A percentile compares a stretch with the other conserved stretches of the same genome.
Conservation (phyloP, 1,140 invertebrate genomes). For the Formica selysi region DNA sequence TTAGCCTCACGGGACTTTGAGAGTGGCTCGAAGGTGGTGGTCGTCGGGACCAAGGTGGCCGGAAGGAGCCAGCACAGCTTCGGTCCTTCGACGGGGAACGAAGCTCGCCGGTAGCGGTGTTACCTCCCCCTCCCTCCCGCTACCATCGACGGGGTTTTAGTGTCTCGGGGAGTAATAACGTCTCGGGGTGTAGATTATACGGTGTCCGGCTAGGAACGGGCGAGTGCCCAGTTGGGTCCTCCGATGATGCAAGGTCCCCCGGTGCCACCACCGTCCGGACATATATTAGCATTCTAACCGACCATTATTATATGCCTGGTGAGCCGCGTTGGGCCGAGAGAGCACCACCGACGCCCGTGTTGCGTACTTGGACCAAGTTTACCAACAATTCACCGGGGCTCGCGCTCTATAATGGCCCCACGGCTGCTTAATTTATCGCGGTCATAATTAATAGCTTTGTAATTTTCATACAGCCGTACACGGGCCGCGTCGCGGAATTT, state of each 20-base stretch:
- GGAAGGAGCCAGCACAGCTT: conserved; percentile 57
- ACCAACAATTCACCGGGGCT: conserved; percentile 86
- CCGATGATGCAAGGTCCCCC: conserved; percentile 86
- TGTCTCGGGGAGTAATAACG: conserved; percentile 86
- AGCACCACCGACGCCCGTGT: conserved; percentile 81
- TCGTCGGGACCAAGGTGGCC: conserved; percentile 53
- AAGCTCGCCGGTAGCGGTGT: conserved; percentile 66
- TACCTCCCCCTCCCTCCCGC: conserved; percentile 27
- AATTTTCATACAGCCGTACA: conserved; percentile 85
- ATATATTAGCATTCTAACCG: conserved; percentile 87
- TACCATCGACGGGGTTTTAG: conserved; percentile 81
- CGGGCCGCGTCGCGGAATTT: conserved; percentile 78
- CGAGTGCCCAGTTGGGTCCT: conserved; percentile 86
- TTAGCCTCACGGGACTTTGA: conserved; percentile 72
- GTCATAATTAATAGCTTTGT: conserved; percentile 87
- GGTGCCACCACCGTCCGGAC: conserved; percentile 84
- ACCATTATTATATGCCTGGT: conserved; percentile 86
- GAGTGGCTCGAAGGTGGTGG: conserved; percentile 59
- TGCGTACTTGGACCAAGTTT: conserved; percentile 87
- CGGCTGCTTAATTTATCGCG: conserved; percentile 86
- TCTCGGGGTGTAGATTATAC: conserved; percentile 86
- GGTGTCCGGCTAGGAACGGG: conserved; percentile 83
- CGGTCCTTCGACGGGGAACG: conserved; percentile 61
- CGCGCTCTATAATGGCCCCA: conserved; percentile 85
- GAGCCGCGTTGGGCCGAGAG: conserved; percentile 83